Percentiles rank a stretch among this genome's conserved stretches.
Evolutionary conservation across 1,140 invertebrate genomes (phyloP).

Genomic region (Drosophila asahinai): DNA sequence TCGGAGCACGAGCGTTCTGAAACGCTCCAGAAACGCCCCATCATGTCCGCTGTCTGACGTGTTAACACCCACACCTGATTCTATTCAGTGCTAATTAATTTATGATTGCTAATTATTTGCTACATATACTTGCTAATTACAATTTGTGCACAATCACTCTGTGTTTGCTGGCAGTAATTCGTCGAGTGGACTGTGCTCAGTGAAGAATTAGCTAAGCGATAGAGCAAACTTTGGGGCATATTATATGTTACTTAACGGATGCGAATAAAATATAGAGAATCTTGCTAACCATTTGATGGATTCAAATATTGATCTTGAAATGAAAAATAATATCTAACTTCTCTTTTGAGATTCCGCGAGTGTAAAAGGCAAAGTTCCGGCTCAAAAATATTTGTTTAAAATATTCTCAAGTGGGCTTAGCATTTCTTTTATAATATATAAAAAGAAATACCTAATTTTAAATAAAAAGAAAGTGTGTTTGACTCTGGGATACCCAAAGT

Average conservation of each 20-base stretch:
- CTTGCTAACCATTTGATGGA: slow-evolving; percentile 12
- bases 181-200: not conserved
- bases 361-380: slow-evolving; percentile 1
- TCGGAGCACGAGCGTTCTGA: not conserved
- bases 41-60: slow-evolving; percentile 6
- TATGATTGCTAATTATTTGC: slow-evolving; percentile 44
- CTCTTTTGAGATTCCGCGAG: not conserved
- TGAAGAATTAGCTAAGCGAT: slow-evolving; percentile 9
- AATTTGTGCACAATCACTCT: slow-evolving; percentile 38
- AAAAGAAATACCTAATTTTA: no score
- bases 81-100: slow-evolving; percentile 37
- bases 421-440: no score
- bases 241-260: slow-evolving; percentile 14
- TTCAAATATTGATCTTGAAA: not conserved
- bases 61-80: slow-evolving; percentile 41
- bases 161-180: slow-evolving; percentile 2
- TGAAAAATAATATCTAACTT: not conserved
- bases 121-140: slow-evolving; percentile 53
- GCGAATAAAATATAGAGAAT: not conserved
- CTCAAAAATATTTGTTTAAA: not conserved
- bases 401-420: not conserved
- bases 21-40: slow-evolving; percentile 20
- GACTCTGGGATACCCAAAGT: no score
- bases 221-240: slow-evolving; percentile 6
- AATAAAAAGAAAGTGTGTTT: not conserved